Evolutionary conservation across 2,888 invertebrate genomes (phyloP).

Genomic region (Zaprionus lineosus): DNA sequence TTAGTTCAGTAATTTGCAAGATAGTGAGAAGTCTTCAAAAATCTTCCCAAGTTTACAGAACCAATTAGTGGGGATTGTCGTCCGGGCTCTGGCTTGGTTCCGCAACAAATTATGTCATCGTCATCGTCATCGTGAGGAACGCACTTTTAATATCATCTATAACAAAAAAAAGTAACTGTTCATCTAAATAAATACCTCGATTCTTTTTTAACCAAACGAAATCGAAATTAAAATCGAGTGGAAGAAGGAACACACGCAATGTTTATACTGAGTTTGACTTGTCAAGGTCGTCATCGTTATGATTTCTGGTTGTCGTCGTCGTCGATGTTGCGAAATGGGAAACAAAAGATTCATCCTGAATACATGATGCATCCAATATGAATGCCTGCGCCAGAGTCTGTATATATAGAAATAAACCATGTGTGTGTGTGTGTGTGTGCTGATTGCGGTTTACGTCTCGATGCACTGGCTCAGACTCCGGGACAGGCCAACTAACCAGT

Average conservation of each 20-base stretch:
- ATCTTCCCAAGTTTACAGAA: conserved; percentile 58
- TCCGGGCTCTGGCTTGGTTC: conserved; percentile 26
- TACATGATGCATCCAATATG: too few species aligned
- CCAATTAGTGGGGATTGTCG: conserved; percentile 56
- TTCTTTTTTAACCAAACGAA: too few species aligned
- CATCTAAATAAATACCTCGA: too few species aligned
- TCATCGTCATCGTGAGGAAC: conserved; percentile 19
- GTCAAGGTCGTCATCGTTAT: conserved; percentile 55
- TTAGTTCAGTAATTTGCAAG: conserved; percentile 26
- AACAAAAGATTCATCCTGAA: conserved; percentile 45
- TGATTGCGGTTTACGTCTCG: conserved; percentile 1
- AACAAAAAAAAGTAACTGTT: too few species aligned
- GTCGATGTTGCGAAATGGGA: conserved; percentile 67
- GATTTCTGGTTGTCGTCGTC: conserved; percentile 11
- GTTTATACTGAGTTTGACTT: conserved; percentile 18
- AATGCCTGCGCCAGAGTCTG: too few species aligned
- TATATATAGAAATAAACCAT: too few species aligned
- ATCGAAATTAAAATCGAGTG: too few species aligned
- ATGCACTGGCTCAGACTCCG: conserved; percentile 2
- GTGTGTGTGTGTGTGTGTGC: too few species aligned
- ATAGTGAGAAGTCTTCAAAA: conserved; percentile 33
- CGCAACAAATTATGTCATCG: conserved; percentile 55
- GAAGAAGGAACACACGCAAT: too few species aligned
- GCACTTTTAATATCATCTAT: background rate
- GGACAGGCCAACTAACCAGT: conserved; percentile 33